A percentile compares a stretch with the other conserved stretches of the same genome.
Evolutionary conservation across 2,113 vertebrate species (phyloP).

Genomic region (Epinephelus cyanopodus): DNA sequence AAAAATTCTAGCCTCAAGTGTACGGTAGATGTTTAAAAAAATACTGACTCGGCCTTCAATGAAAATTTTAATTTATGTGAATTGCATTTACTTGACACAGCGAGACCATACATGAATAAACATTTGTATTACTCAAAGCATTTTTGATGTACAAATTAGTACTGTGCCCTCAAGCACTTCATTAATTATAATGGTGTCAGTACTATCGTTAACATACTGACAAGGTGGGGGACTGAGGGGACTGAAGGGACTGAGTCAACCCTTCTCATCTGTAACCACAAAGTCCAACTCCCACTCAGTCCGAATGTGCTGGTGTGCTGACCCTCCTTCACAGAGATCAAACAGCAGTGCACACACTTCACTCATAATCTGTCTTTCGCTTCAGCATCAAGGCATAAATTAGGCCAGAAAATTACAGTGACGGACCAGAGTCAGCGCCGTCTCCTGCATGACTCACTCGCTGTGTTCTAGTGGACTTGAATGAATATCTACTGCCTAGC

Average conservation of each 20-base stretch:
- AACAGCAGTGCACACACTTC: slow-evolving; percentile 12
- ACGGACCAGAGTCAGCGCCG: neutral
- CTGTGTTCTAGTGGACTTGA: slow-evolving; percentile 11
- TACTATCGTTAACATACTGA: neutral
- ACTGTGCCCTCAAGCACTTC: neutral
- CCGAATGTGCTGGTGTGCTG: neutral
- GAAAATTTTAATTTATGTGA: neutral
- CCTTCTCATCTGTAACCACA: slow-evolving; percentile 37
- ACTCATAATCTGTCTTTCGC: neutral
- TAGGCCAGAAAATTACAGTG: slow-evolving; percentile 26
- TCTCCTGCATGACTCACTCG: slow-evolving; percentile 34
- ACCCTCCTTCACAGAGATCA: slow-evolving; percentile 41
- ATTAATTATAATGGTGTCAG: neutral
- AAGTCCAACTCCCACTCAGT: slow-evolving; percentile 33
- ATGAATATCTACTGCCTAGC: slow-evolving; percentile 5
- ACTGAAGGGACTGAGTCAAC: neutral
- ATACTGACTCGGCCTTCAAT: no score
- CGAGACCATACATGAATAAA: neutral
- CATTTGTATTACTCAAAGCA: neutral
- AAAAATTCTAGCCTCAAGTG: neutral
- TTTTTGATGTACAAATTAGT: neutral
- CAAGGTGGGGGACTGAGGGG: neutral
- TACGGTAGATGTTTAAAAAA: no score
- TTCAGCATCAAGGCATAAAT: slow-evolving; percentile 13
- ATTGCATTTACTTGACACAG: no score